These are phyloP conservation scores for Thunnus maccoyii DNA, from an alignment of 2,113 vertebrate genomes.

Conservation along the genomic window DNA sequence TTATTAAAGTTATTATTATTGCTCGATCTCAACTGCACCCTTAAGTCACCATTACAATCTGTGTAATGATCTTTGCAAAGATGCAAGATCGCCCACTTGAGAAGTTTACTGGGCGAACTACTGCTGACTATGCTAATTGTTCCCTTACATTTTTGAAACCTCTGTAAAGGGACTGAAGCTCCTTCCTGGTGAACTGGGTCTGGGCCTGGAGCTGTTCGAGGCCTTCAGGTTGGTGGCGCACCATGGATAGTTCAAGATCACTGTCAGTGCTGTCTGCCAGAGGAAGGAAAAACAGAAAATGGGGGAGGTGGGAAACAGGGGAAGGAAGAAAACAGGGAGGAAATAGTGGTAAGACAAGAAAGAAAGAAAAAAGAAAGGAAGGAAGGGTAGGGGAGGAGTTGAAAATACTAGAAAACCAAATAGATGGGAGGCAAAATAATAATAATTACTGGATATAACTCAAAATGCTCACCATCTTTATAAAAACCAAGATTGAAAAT, in stretches of 20 bases:
- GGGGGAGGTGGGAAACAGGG: background rate
- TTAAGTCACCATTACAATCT: background rate
- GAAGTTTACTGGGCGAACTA: too few relatives aligned
- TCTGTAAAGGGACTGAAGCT: constrained; percentile 94
- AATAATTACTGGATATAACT: constrained; percentile 12
- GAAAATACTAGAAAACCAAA: constrained; percentile 38
- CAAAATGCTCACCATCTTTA: constrained; percentile 75
- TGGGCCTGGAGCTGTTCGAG: constrained; percentile 92
- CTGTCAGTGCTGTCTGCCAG: constrained; percentile 89
- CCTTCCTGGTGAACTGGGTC: constrained; percentile 96
- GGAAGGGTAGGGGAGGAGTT: background rate
- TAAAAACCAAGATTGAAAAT: background rate
- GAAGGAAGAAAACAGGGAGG: constrained; percentile 24
- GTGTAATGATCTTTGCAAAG: too few relatives aligned
- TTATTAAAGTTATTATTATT: background rate
- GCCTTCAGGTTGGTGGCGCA: constrained; percentile 93
- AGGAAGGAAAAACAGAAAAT: constrained; percentile 33
- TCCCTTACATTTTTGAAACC: constrained; percentile 95
- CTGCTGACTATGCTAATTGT: background rate
- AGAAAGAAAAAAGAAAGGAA: constrained; percentile 28
- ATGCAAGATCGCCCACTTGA: too few relatives aligned
- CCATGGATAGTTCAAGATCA: constrained; percentile 91
- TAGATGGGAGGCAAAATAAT: constrained; percentile 17
- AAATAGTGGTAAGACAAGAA: constrained; percentile 52
- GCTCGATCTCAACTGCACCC: background rate